Evolutionary conservation across 2,888 invertebrate species (phyloP), one percentile per base, ranked within the genome.

Genomic region (Euzetes globulus): DNA sequence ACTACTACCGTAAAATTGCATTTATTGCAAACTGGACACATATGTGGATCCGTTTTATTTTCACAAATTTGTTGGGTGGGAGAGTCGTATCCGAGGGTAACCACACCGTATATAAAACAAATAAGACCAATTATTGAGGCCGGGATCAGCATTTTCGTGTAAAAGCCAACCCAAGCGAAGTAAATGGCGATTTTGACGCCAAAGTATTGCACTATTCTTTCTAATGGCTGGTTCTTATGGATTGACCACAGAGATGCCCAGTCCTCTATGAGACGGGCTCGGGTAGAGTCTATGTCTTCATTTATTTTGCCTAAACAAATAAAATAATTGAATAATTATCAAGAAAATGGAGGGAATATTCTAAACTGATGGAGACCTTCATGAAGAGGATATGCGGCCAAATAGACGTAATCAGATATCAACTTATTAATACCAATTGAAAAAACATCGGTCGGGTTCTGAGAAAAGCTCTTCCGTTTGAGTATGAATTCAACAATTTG

Each of bases 81-180:
- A 79, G 84, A 83, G 81, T 90, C 87, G 50, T 83, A 82, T 79
- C 87, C 86, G 0, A 83, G 83, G 0, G 90, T 89, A 4, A 86
- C 81, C 75, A 87, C 87, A 0, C 92, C 91, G 81, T 91, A 92
- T 76, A 91, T 83, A 80, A 93, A 90, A 81, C 92, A 92, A 17
- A 88, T 84, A 1, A 92, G 82, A 0, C 93, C 93, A 41, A 92
- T 89, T 60, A 92, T 81, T 0, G 92, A 89, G 15, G 92, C 92
- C 17, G 92, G 89, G 33, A 94, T 86, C 78, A 95, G 82, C 91
- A 94, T 94, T 81, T 91, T 90, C 0, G 94, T 95, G 83, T 95
- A 95, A 83, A 91, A 95, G 15, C 95, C 95, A 72, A 95, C 85
- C 95, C 95, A 95, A 7, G 94, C 93, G 83, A 94, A 95, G 82